These are phyloP conservation scores for Petrocephalus zakoni DNA, from an alignment of 2,113 vertebrate genomes.

Conservation along the genomic window DNA sequence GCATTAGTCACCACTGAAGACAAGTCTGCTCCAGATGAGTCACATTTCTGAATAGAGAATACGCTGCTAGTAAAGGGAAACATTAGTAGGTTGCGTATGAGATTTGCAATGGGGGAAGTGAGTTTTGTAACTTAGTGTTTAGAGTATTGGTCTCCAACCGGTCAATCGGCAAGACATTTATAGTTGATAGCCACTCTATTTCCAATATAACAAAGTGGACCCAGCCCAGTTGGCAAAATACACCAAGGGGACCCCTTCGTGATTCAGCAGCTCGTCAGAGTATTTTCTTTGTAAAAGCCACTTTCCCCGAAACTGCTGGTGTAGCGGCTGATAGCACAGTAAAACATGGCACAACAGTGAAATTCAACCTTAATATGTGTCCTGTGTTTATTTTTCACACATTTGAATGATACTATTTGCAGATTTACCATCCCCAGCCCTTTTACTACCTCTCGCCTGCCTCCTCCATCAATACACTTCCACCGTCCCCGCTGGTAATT, in stretches of 20 bases:
- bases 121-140: neutral
- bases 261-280: neutral
- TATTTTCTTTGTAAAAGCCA: neutral
- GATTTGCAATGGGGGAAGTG: neutral
- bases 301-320: neutral
- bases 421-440: neutral
- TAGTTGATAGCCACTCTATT: neutral
- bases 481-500: neutral
- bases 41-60: neutral
- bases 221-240: neutral
- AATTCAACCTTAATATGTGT: neutral
- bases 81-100: neutral
- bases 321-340: neutral
- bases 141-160: neutral
- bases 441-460: neutral
- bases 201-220: neutral
- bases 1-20: neutral
- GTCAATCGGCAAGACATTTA: neutral
- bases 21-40: neutral
- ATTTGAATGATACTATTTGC: neutral
- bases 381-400: neutral
- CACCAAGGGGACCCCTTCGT: neutral
- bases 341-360: neutral
- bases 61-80: neutral
- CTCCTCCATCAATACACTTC: neutral